Evolutionary conservation across 2,888 invertebrate species (phyloP).

Genomic region (Scaptomyza caliginosa): DNA sequence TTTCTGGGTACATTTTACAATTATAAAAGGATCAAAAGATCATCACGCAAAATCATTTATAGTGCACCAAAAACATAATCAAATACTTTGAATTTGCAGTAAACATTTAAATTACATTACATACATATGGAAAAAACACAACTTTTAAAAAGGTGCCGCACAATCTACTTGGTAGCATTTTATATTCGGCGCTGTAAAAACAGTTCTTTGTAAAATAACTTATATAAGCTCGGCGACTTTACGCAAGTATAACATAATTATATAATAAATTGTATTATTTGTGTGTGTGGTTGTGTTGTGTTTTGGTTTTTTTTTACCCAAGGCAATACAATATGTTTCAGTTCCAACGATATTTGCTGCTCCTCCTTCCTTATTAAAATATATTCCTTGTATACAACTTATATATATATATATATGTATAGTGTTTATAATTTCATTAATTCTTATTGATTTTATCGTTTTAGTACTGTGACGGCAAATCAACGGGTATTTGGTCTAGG

Average conservation of each 20-base stretch:
- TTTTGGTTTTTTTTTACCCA: slow-evolving; percentile 3
- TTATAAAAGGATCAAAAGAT: slow-evolving; percentile 39
- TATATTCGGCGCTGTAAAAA: slow-evolving; percentile 14
- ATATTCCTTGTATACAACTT: slow-evolving; percentile 38
- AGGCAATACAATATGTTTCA: slow-evolving; percentile 60
- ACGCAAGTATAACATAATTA: slow-evolving; percentile 22
- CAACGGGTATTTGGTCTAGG: slow-evolving; percentile 86
- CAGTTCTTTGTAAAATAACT: slow-evolving; percentile 41
- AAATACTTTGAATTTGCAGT: slow-evolving; percentile 29
- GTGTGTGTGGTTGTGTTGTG: slow-evolving; percentile 13
- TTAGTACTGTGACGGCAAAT: slow-evolving; percentile 81
- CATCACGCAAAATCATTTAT: slow-evolving; percentile 26
- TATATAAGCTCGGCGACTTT: slow-evolving; percentile 16
- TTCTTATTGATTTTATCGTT: slow-evolving; percentile 10
- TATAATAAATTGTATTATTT: slow-evolving; percentile 13
- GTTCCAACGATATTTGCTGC: slow-evolving; percentile 52
- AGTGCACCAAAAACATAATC: slow-evolving; percentile 25
- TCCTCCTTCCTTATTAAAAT: slow-evolving; percentile 29
- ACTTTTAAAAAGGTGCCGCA: neutral
- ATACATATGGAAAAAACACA: slow-evolving; percentile 22
- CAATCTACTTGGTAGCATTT: slow-evolving; percentile 18
- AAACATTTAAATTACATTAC: slow-evolving; percentile 31
- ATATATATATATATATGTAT: slow-evolving; percentile 25
- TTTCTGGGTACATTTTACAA: slow-evolving; percentile 17
- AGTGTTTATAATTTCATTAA: slow-evolving; percentile 35